Conservation (phyloP, 2,888 invertebrate species). For the Cyrtodaria siliqua region DNA sequence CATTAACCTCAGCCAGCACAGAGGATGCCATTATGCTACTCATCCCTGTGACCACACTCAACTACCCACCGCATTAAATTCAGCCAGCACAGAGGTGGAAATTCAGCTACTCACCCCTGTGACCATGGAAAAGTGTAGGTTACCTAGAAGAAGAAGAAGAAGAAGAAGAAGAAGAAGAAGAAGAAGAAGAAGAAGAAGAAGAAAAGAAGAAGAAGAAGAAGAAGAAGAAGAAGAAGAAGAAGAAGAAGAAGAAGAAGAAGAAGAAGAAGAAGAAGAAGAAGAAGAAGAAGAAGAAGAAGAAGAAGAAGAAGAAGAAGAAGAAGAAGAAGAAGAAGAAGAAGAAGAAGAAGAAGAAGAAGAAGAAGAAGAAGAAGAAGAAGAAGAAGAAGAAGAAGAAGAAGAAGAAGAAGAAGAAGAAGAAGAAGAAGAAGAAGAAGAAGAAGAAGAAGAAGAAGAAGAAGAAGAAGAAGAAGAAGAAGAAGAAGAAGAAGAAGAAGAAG, state of each 20-base stretch:
- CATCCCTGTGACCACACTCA: too few relatives aligned
- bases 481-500: conserved; percentile 6
- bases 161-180: conserved; percentile 4
- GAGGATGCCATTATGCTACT: too few relatives aligned
- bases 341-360: conserved; percentile 18
- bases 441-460: conserved; percentile 35
- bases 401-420: conserved; percentile 27
- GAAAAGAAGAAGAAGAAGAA: neutral
- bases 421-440: conserved; percentile 41
- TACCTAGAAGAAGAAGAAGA: neutral
- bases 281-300: conserved; percentile 23
- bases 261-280: conserved; percentile 20
- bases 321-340: conserved; percentile 17
- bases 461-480: neutral
- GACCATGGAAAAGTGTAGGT: too few relatives aligned
- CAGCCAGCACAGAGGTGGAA: too few relatives aligned
- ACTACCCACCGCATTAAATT: too few relatives aligned
- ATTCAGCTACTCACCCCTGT: too few relatives aligned
- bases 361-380: conserved; percentile 3
- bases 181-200: conserved; percentile 2
- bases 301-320: neutral
- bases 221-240: conserved; percentile 1
- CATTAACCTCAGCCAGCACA: too few relatives aligned
- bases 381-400: conserved; percentile 25
- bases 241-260: conserved; percentile 15